Evolutionary conservation across 2,113 vertebrate genomes (phyloP).

Genomic region (Podarcis cretensis): DNA sequence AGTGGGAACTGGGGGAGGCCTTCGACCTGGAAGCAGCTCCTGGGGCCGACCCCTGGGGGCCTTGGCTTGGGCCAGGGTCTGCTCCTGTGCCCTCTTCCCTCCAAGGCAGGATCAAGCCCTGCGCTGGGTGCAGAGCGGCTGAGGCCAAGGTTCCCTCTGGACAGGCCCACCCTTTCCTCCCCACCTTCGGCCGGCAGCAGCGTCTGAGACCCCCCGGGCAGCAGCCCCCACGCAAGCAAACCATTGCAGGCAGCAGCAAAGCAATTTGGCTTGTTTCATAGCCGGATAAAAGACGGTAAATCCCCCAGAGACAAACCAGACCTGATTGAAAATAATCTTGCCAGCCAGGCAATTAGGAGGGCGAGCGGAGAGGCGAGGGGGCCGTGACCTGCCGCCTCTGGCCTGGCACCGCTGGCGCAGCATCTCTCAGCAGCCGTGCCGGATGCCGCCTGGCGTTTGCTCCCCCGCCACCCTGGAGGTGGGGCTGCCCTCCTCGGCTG

Average conservation of each 20-base stretch:
- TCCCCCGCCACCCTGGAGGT: not conserved
- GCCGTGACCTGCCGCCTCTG: not conserved
- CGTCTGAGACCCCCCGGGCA: no score
- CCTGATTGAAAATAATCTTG: conserved; percentile 19
- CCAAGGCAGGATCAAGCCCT: not conserved
- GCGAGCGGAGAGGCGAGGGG: not conserved
- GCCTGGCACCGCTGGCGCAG: not conserved
- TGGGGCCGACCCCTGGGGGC: not conserved
- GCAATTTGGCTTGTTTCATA: not conserved
- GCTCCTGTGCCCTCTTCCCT: not conserved
- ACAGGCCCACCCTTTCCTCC: no score
- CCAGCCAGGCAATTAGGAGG: conserved; percentile 7
- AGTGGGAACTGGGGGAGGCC: not conserved
- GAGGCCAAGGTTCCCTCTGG: not conserved
- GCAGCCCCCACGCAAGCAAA: not conserved
- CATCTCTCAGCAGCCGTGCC: not conserved
- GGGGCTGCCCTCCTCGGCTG: no score
- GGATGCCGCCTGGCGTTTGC: not conserved
- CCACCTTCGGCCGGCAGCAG: not conserved
- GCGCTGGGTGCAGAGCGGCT: not conserved
- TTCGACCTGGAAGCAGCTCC: not conserved
- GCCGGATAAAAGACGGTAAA: not conserved
- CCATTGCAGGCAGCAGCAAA: not conserved
- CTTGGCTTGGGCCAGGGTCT: not conserved
- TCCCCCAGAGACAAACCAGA: not conserved